Base-by-base conservation (phyloP, 2,113 vertebrate genomes). In the Gavia stellata region DNA sequence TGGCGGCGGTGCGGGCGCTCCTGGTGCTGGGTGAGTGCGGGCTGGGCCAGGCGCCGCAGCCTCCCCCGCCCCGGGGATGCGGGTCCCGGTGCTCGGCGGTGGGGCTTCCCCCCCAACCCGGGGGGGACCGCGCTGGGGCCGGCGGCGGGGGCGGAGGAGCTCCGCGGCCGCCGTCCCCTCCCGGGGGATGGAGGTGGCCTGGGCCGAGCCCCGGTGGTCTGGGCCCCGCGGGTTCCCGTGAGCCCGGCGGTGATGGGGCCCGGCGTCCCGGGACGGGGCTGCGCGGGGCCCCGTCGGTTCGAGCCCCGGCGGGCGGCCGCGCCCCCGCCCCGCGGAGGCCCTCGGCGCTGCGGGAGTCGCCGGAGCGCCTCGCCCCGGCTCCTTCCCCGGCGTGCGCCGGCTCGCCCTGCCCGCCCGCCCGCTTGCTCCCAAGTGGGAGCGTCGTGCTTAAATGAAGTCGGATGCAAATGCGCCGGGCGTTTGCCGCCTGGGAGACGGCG, bases 1-100 rank as follows among this genome's bases (percentile, higher is more conserved):
- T 96, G 96, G 94, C 93, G 50, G 96, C 62, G 68, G 87, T 96
- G 94, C 88, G 90, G 45, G 91, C 71, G 38, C 88, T 84, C 18
- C 82, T 96, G 78, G 38, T 91, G 88, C 90, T 94, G 42, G 93
- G 96, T 95, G 72, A 96, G 96, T 97, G 86, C 74, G 40, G 47
- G 36, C 65, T 20, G 86, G 47, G 33, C 6, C 42, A 2, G 61
- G 26, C 17, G 12, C 19, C 47, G 33, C 49, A 55, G 74, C 65
- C 33, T 70, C 14, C 38, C 23, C 19, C 28, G 24, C 17, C 26
- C 53, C 2, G 52, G 67, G 66, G n/a, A 10, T 26, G 63, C 38
- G 38, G 49, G 12, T n/a, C 33, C 45, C 23, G 17, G 34, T 8
- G 63, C 49, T 9, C 38, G 9, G 55, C 7, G 28, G 58, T 15